These are phyloP conservation scores for Geopemphigus sp. DNA, from an alignment of 1,140 invertebrate genomes.

Conservation along the genomic window DNA sequence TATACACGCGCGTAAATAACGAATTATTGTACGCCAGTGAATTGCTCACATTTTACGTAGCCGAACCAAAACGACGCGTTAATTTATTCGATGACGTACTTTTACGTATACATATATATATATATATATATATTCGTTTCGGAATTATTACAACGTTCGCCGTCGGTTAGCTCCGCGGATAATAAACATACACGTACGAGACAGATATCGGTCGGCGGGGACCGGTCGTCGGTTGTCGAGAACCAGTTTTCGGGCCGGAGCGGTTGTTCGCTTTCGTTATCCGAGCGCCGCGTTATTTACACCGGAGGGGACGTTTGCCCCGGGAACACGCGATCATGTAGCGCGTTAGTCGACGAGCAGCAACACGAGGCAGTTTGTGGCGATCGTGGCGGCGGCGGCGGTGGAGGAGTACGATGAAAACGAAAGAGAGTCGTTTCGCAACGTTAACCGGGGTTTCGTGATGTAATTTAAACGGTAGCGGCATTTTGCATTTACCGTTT, in stretches of 20 bases:
- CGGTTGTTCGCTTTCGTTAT: background rate
- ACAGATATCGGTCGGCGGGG: slow-evolving; percentile 33
- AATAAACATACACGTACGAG: background rate
- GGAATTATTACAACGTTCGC: slow-evolving; percentile 1
- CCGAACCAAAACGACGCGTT: no score
- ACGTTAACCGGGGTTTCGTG: background rate
- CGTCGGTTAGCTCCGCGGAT: background rate
- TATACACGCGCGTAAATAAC: no score
- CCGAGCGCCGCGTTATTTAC: background rate
- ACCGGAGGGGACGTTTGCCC: slow-evolving; percentile 12
- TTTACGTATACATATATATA: background rate
- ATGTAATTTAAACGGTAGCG: slow-evolving; percentile 32
- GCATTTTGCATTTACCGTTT: slow-evolving; percentile 23
- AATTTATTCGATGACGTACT: no score
- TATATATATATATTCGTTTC: background rate
- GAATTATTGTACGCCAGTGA: no score
- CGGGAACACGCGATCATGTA: background rate
- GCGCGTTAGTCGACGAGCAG: background rate
- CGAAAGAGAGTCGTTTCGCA: slow-evolving; percentile 12
- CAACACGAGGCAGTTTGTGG: no score
- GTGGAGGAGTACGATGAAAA: background rate
- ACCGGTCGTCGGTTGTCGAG: background rate
- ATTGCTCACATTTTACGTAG: no score
- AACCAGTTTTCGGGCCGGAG: background rate
- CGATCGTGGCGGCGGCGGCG: no score